Base-by-base conservation (phyloP, 2,888 invertebrate species). In the Odontothrips loti region DNA sequence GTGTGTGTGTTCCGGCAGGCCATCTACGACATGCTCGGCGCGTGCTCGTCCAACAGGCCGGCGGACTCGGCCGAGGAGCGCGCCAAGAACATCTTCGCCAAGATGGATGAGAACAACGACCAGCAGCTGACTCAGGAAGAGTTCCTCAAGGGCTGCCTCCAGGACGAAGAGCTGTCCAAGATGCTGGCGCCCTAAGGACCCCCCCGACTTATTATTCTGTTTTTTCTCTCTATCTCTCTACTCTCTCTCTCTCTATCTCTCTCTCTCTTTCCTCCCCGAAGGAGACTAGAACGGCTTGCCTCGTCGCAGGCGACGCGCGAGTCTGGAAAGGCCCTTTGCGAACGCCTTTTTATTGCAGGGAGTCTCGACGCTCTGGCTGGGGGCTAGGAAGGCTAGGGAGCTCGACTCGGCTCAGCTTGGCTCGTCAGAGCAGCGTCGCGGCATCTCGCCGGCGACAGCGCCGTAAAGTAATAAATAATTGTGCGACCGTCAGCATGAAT, bases 71-170 rank as follows among this genome's bases (percentile, higher is more conserved):
- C 99, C 47, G 97, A 98, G 87, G 98, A 98, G 87, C 91, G 99
- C 85, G 99, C 99, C 85, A 97, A 97, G 90, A 98, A 98, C 89
- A 99, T 99, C 86, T 99, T 99, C 89, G 97, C 97, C 83, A 98
- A 98, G 89, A 99, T 99, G 99, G 99, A 99, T 88, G 96, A 97
- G 87, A 99, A 99, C 91, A 96, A 97, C 89, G 99, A 99, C 88
- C 98, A 98, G 83, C 97, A 98, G 88, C 92, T 98, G 87, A 97
- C 97, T 84, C 96, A 98, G 89, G 97, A 98, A 84, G 99, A 99
- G 90, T 98, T 98, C 89, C 92, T 98, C 83, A 97, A 98, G 88
- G 98, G 98, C 82, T 98, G 98, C 88, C 93, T 98, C 87, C 96
- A 97, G 88, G 98, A 98, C 87, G 97, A 97, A 89, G 96, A 97